phyloP scores from a whole-genome alignment of 2,113 vertebrate species.

The Tursiops truncatus region DNA sequence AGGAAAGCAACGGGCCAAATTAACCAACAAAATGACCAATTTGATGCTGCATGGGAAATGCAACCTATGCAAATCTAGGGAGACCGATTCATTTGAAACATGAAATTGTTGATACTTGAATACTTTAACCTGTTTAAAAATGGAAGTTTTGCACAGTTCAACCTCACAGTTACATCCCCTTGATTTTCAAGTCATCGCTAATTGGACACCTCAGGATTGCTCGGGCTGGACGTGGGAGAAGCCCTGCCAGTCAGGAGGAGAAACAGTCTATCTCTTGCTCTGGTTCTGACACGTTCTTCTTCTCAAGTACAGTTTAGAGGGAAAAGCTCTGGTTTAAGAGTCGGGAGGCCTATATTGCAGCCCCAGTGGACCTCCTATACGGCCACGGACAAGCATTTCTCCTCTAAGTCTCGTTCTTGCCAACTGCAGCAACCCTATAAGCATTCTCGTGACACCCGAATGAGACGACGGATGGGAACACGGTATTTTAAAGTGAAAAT shows the following conservation, averaged over 20 bases:
- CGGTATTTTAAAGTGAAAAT: not conserved
- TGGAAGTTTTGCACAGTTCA: not conserved
- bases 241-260: not conserved
- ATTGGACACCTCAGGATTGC: not conserved
- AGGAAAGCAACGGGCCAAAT: not conserved
- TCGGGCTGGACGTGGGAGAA: too few species aligned
- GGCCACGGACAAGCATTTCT: not conserved
- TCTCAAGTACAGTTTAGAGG: not conserved
- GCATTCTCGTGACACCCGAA: not conserved
- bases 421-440: not conserved
- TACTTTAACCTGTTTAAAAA: not conserved
- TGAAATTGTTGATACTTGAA: not conserved
- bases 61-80: not conserved
- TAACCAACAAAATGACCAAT: not conserved
- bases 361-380: not conserved
- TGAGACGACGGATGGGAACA: not conserved
- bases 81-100: not conserved
- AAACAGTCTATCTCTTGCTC: not conserved
- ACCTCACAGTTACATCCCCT: not conserved
- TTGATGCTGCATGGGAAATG: not conserved
- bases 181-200: not conserved
- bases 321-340: not conserved
- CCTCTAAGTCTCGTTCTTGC: not conserved
- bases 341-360: not conserved
- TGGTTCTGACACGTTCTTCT: not conserved